Evolutionary conservation across 2,797 vertebrate species (phyloP).

Genomic region (Buphagus erythrorhynchus): DNA sequence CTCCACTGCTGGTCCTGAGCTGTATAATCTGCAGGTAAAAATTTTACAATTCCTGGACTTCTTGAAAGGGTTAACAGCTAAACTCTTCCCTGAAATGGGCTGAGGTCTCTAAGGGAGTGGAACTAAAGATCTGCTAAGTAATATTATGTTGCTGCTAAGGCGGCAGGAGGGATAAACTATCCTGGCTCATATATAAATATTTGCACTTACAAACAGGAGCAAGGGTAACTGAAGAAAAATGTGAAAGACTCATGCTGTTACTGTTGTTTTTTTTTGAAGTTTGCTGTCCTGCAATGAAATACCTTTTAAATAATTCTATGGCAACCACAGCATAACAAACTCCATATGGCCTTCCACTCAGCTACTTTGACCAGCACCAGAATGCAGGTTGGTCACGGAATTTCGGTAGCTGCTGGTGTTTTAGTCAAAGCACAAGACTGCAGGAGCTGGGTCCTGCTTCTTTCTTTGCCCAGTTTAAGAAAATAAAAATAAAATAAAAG

Average conservation of each 20-base stretch:
- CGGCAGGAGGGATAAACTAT: conserved; percentile 36
- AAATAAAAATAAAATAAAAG: neutral
- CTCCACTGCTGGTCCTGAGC: neutral
- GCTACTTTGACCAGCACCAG: neutral
- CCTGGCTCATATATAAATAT: conserved; percentile 23
- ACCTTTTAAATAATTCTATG: neutral
- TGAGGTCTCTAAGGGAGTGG: neutral
- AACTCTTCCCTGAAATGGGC: neutral
- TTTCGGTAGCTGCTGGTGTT: accelerated
- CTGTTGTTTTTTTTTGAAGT: neutral
- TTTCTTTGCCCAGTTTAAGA: neutral
- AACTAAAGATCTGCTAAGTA: neutral
- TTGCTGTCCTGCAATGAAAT: neutral
- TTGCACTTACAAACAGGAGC: conserved; percentile 11
- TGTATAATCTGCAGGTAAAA: neutral
- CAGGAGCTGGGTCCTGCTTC: neutral
- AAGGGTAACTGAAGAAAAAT: conserved; percentile 18
- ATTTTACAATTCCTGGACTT: neutral
- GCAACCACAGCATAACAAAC: neutral
- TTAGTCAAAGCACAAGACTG: neutral
- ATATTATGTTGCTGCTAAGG: neutral
- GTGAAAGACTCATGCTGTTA: neutral
- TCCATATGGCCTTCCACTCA: neutral
- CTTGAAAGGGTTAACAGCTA: neutral
- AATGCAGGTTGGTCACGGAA: neutral